Evolutionary conservation across 1,140 invertebrate species (phyloP).

Genomic region (Himalopsyche phryganea): DNA sequence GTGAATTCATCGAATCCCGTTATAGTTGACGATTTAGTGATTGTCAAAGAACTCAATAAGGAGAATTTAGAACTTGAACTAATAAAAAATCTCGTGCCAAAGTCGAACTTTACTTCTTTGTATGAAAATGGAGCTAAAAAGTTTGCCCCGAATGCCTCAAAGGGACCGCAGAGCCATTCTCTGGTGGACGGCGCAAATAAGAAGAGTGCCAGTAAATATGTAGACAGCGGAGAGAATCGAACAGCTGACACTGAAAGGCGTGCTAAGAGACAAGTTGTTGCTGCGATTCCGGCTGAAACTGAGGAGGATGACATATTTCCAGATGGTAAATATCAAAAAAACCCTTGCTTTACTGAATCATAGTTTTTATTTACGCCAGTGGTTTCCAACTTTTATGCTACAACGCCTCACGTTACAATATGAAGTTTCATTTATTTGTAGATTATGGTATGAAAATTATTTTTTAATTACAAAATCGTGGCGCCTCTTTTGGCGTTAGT

Average conservation of each 20-base stretch:
- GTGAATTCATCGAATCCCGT: background rate
- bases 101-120: conserved; percentile 21
- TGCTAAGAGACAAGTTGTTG: conserved; percentile 13
- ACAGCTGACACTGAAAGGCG: conserved; percentile 11
- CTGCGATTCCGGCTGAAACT: conserved; percentile 11
- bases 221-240: conserved; percentile 10
- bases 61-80: conserved; percentile 17
- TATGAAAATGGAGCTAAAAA: conserved; percentile 25
- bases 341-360: background rate
- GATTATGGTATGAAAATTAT: background rate
- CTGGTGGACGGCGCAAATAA: conserved; percentile 9
- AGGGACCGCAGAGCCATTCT: background rate
- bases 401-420: too few species aligned
- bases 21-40: background rate
- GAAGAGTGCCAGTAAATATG: background rate
- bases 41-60: conserved; percentile 16
- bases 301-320: conserved; percentile 4
- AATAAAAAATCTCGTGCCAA: conserved; percentile 25
- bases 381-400: too few species aligned
- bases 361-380: background rate
- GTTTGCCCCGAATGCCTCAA: conserved; percentile 21
- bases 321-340: background rate
- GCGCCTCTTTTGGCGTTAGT: background rate
- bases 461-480: too few species aligned
- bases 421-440: background rate